A percentile compares a stretch with the other conserved stretches of the same genome.
phyloP scores from a whole-genome alignment of 2,888 invertebrate genomes.

The Achlya flavicornis region DNA sequence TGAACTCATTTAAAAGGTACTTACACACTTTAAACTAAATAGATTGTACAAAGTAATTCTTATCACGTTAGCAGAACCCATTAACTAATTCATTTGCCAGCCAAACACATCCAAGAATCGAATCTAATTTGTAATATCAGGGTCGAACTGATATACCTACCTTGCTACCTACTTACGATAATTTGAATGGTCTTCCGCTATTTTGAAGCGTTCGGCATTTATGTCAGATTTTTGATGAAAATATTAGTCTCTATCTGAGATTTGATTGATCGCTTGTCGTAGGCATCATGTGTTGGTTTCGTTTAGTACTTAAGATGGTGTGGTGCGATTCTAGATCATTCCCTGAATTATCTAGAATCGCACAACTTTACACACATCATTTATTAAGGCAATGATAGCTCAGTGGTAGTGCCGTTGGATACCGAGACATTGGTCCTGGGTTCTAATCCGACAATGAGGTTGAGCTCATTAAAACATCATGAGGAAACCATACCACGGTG shows the following conservation, averaged over 20 bases:
- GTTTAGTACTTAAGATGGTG: background rate
- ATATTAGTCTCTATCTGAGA: background rate
- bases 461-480: no score
- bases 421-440: no score
- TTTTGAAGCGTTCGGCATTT: background rate
- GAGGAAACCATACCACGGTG: no score
- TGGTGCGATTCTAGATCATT: background rate
- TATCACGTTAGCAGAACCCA: conserved; percentile 3
- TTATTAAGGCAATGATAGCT: no score
- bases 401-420: no score
- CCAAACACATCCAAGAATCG: conserved; percentile 4
- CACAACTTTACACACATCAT: no score
- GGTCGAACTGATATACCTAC: background rate
- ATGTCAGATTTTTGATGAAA: background rate
- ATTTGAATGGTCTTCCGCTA: background rate
- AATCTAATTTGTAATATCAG: conserved; percentile 7
- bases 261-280: background rate
- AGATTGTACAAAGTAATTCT: background rate
- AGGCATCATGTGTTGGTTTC: background rate
- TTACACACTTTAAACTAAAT: background rate
- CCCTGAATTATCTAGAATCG: background rate
- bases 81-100: conserved; percentile 8
- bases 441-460: no score
- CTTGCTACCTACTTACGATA: background rate
- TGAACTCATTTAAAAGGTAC: conserved; percentile 8